Percentiles rank a stretch among this genome's conserved stretches.
Conservation (phyloP, 2,888 invertebrate species). For the Onchidella celtica region DNA sequence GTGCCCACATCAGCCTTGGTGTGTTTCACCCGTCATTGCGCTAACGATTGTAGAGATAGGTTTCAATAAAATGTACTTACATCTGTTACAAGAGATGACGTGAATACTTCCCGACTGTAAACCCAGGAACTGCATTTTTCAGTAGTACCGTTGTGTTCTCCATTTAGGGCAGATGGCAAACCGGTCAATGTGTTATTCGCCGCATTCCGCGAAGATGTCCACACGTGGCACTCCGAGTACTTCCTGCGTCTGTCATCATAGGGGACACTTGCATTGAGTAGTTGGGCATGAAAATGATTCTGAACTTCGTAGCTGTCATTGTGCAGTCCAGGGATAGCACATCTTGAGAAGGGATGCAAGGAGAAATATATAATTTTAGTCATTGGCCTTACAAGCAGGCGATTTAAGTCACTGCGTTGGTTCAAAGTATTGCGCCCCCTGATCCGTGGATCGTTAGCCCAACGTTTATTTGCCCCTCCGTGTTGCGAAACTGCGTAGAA, state of each 20-base stretch:
- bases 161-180: not conserved
- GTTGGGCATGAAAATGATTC: not conserved
- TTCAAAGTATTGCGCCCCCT: too few relatives aligned
- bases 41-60: too few relatives aligned
- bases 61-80: not conserved
- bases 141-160: not conserved
- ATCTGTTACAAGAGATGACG: not conserved
- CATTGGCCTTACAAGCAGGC: too few relatives aligned
- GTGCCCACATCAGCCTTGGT: too few relatives aligned
- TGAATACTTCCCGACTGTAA: not conserved
- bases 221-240: not conserved
- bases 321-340: slow-evolving; percentile 1
- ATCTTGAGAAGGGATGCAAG: not conserved
- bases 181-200: not conserved
- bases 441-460: too few relatives aligned
- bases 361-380: not conserved
- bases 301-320: not conserved
- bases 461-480: too few relatives aligned
- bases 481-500: too few relatives aligned
- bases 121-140: not conserved
- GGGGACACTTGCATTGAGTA: not conserved
- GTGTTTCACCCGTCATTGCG: too few relatives aligned
- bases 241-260: not conserved
- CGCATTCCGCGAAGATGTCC: not conserved
- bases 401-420: too few relatives aligned